These are phyloP conservation scores for Rhabditoides inermis DNA, from an alignment of 2,888 invertebrate genomes.

Conservation along the genomic window DNA sequence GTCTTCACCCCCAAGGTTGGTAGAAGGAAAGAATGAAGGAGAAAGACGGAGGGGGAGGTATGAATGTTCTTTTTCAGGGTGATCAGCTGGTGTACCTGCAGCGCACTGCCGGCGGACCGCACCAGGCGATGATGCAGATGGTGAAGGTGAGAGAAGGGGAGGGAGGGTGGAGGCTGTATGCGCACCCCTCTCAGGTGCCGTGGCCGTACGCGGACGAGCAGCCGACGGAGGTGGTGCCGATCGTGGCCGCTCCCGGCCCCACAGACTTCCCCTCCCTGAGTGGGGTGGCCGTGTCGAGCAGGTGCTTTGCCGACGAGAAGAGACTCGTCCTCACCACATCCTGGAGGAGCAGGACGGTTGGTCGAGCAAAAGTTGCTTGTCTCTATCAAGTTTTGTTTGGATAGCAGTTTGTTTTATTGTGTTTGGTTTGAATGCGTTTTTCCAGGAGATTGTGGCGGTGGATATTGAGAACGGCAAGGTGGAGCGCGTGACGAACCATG, in stretches of 20 bases:
- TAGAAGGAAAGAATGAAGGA: slow-evolving; percentile 28
- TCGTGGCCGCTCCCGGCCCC: slow-evolving; percentile 14
- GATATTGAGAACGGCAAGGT: slow-evolving; percentile 20
- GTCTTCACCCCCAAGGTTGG: slow-evolving; percentile 37
- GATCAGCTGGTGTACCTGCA: slow-evolving; percentile 20
- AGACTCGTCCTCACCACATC: slow-evolving; percentile 27
- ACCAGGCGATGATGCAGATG: slow-evolving; percentile 32
- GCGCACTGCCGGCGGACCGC: slow-evolving; percentile 40
- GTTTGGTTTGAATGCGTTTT: background rate
- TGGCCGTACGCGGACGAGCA: slow-evolving; percentile 22
- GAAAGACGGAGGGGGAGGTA: too few species aligned
- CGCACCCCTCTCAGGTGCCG: slow-evolving; percentile 6
- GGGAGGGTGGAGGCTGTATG: background rate
- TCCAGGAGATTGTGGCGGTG: slow-evolving; percentile 30
- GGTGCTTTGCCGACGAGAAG: slow-evolving; percentile 34
- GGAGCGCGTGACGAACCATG: slow-evolving; percentile 28
- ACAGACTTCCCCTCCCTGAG: slow-evolving; percentile 19
- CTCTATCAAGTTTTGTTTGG: too few species aligned
- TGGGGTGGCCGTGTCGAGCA: slow-evolving; percentile 9
- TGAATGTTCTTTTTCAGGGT: slow-evolving; percentile 21
- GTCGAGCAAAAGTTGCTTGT: too few species aligned
- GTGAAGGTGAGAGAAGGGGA: slow-evolving; percentile 12
- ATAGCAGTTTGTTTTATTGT: background rate
- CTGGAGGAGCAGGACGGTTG: slow-evolving; percentile 38
- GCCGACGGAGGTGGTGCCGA: slow-evolving; percentile 20